A percentile compares a stretch with the other conserved stretches of the same genome.
These are phyloP conservation scores for Sarotherodon lohbergeri DNA, from an alignment of 2,113 vertebrate species.

Conservation along the genomic window DNA sequence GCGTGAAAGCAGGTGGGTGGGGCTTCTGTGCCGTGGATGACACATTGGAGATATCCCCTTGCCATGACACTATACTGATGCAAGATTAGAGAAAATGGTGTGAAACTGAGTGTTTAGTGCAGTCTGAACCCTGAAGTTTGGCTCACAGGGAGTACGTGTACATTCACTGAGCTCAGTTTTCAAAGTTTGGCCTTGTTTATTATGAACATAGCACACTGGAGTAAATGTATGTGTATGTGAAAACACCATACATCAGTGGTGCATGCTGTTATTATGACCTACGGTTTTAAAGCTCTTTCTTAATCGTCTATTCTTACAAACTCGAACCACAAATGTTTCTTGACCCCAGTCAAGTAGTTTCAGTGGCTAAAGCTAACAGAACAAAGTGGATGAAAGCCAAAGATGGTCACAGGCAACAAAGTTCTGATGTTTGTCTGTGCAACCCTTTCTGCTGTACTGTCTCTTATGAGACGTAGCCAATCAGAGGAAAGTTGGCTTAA, in stretches of 20 bases:
- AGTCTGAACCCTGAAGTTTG: neutral
- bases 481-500: neutral
- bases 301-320: fast-evolving
- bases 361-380: neutral
- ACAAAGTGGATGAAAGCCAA: neutral
- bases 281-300: neutral
- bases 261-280: too few species aligned
- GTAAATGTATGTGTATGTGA: neutral
- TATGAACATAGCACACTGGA: neutral
- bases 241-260: neutral
- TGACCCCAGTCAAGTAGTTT: neutral
- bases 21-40: neutral
- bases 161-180: neutral
- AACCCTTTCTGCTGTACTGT: too few species aligned
- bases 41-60: neutral
- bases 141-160: neutral
- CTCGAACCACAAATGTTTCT: neutral
- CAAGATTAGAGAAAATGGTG: neutral
- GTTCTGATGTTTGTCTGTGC: neutral
- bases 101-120: neutral
- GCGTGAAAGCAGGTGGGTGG: neutral
- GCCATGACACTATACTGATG: neutral
- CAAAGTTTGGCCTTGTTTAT: neutral
- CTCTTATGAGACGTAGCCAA: neutral
- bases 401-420: too few species aligned